These are phyloP conservation scores for Solea senegalensis DNA, from an alignment of 2,113 vertebrate species.

Conservation along the genomic window DNA sequence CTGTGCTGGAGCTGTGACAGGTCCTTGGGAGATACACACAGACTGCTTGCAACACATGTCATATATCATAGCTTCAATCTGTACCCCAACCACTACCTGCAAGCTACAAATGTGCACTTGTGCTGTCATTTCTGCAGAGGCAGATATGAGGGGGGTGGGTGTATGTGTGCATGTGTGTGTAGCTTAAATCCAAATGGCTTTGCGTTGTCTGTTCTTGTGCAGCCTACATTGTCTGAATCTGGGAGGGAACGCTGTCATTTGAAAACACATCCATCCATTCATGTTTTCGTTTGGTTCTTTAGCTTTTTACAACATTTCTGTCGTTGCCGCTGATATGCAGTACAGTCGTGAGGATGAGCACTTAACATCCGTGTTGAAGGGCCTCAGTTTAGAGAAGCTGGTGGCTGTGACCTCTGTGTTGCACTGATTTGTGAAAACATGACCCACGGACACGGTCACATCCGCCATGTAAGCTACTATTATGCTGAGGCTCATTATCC, in stretches of 20 bases:
- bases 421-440: slow-evolving; percentile 14
- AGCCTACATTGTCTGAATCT: slow-evolving; percentile 53
- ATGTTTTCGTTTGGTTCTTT: neutral
- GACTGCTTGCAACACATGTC: slow-evolving; percentile 83
- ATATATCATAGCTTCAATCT: slow-evolving; percentile 83
- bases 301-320: slow-evolving; percentile 11
- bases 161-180: slow-evolving; percentile 11
- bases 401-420: slow-evolving; percentile 1
- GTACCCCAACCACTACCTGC: slow-evolving; percentile 80
- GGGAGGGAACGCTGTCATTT: slow-evolving; percentile 41
- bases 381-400: slow-evolving; percentile 13
- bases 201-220: slow-evolving; percentile 72
- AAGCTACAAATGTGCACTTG: slow-evolving; percentile 81
- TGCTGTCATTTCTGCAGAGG: slow-evolving; percentile 70
- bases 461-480: neutral
- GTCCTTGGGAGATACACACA: slow-evolving; percentile 80
- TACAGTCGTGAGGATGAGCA: slow-evolving; percentile 21
- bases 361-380: slow-evolving; percentile 11
- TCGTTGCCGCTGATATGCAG: slow-evolving; percentile 29
- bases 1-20: slow-evolving; percentile 76
- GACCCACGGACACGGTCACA: neutral
- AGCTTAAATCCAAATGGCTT: slow-evolving; percentile 71
- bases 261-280: slow-evolving; percentile 52
- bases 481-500: slow-evolving; percentile 1
- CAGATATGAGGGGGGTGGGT: slow-evolving; percentile 43